A percentile compares a stretch with the other conserved stretches of the same genome.
Evolutionary conservation across 2,113 vertebrate genomes (phyloP).

Genomic region (Myodes glareolus): DNA sequence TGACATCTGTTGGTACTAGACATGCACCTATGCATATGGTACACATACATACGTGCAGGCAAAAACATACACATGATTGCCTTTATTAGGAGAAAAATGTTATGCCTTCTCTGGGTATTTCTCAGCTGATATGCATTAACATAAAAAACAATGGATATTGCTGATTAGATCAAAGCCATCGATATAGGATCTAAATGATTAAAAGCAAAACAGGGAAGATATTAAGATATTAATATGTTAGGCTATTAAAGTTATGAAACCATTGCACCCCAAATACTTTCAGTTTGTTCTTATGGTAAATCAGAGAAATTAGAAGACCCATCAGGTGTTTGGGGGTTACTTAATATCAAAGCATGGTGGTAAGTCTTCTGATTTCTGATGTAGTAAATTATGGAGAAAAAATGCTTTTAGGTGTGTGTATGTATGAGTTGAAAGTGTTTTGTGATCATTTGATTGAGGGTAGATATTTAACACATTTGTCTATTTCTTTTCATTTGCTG

Average conservation of each 20-base stretch:
- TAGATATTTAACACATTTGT: not conserved
- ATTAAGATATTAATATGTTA: not conserved
- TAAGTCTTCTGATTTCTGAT: slow-evolving; percentile 26
- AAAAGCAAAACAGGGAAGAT: not conserved
- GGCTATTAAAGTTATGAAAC: slow-evolving; percentile 45
- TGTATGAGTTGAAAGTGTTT: not conserved
- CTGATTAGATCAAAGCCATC: not conserved
- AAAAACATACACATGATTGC: not conserved
- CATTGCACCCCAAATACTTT: not conserved
- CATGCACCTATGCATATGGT: not conserved
- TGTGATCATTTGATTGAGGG: not conserved
- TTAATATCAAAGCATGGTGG: not conserved
- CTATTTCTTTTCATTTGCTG: slow-evolving; percentile 7
- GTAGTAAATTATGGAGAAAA: not conserved
- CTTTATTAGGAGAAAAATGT: slow-evolving; percentile 34
- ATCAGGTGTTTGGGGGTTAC: not conserved
- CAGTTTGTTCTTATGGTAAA: not conserved
- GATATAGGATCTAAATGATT: not conserved
- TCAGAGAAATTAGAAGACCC: not conserved
- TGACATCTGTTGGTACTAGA: not conserved
- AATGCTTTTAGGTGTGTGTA: not conserved
- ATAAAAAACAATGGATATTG: not conserved
- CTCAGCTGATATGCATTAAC: not conserved
- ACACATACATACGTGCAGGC: not conserved
- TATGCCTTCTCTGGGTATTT: not conserved